A percentile compares a stretch with the other conserved stretches of the same genome.
Evolutionary conservation across 2,113 vertebrate genomes (phyloP).

Genomic region (Genyomyrus donnyi): DNA sequence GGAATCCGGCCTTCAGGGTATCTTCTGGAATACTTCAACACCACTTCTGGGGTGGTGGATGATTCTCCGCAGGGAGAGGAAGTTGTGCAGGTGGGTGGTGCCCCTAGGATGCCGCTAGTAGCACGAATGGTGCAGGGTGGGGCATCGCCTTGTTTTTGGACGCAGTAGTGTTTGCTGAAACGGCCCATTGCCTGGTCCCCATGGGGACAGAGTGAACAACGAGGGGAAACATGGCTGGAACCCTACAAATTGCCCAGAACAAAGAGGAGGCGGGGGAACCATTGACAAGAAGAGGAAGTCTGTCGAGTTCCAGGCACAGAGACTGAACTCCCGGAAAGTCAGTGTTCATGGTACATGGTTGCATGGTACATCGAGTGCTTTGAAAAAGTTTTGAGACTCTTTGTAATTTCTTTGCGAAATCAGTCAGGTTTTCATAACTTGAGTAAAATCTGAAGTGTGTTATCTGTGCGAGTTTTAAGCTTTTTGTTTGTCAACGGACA

Average conservation of each 20-base stretch:
- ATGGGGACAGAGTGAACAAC: not conserved
- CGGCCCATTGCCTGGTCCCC: not conserved
- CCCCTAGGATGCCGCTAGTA: not conserved
- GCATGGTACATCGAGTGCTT: not conserved
- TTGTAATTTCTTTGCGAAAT: not conserved
- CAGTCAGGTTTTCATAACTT: not conserved
- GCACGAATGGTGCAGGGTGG: not conserved
- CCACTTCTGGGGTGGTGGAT: not conserved
- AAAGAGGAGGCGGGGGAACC: constrained; percentile 6
- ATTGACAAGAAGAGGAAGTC: constrained; percentile 11
- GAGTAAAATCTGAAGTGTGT: not conserved
- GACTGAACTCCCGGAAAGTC: not conserved
- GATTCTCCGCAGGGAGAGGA: not conserved
- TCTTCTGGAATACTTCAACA: not conserved
- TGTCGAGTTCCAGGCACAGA: not conserved
- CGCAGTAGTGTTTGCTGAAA: not conserved
- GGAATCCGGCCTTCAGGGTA: not conserved
- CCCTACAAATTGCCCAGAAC: constrained; percentile 14
- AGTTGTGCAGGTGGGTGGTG: not conserved
- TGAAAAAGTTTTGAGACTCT: not conserved
- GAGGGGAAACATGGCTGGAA: constrained; percentile 14
- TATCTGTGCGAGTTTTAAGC: not conserved
- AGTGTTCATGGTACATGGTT: not conserved
- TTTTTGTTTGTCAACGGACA: not conserved
- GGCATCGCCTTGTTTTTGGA: not conserved